Base-by-base conservation (phyloP, 2,888 invertebrate genomes). In the Spilarctia lutea region DNA sequence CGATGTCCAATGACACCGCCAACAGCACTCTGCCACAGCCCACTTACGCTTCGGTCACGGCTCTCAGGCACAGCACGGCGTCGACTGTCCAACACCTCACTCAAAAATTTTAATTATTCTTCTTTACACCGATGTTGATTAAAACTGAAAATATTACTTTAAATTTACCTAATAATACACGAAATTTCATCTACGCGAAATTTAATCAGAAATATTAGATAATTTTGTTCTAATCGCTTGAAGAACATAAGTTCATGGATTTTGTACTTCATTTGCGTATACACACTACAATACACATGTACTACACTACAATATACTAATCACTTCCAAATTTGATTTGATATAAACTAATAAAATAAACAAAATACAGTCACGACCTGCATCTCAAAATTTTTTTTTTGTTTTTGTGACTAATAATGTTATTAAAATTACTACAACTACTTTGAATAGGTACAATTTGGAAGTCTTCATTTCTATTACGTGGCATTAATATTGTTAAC, bases 211-310 rank as follows among this genome's bases (percentile, higher is more conserved):
- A 33, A 11, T 30, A 42, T 63, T 65, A 65, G 35, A 52, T 52
- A 65, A 72, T 72, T 65, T 35, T 65, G 52, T 52, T 27, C 35
- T 65, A 72, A 66, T 72, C 42, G 35, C 30, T 65, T 48, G 45
- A 48, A 71, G 13, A 27, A 63, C 27, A 8, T 0, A 16, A 39
- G 16, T 71, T 33, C 48, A 7, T 24, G 8, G 4, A 60, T n/a
- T 48, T 48, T 48, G n/a, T 13, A 27, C 27, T 11, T n/a, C 27
- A 60, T 27, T 60, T 60, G n/a, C 60, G 10, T 56, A 60, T 60
- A 18, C 27, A 11, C 65, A 7, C 7, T 13, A 24, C 33, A 1
- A 1, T 16, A 20, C 33, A 65, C 33, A 66, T 30, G n/a, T 39
- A 45, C 27, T 65, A n/a, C 35, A n/a, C n/a, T n/a, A n/a, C n/a